These are phyloP conservation scores for Camponotus floridanus DNA, from an alignment of 1,140 invertebrate genomes.

Conservation along the genomic window DNA sequence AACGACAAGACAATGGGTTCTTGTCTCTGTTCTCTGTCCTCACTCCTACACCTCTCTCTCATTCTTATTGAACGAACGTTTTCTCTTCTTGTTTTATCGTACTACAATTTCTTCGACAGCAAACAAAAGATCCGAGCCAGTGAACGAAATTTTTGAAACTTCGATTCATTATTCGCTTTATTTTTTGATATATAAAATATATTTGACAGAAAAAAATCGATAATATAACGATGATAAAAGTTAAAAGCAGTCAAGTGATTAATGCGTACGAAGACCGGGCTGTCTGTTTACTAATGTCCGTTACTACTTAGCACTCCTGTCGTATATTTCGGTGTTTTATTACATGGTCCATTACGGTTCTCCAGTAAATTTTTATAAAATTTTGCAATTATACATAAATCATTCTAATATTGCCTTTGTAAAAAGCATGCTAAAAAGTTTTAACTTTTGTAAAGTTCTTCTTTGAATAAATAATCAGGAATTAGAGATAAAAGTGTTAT, in stretches of 20 bases:
- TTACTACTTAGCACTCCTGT: conserved; percentile 37
- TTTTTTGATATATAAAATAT: conserved; percentile 10
- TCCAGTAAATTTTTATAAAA: neutral
- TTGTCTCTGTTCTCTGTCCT: conserved; percentile 71
- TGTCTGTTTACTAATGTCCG: conserved; percentile 26
- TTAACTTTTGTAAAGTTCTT: conserved; percentile 2
- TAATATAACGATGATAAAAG: conserved; percentile 5
- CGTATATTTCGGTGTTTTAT: neutral
- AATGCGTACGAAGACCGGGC: neutral
- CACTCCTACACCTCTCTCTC: conserved; percentile 52
- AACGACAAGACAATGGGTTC: conserved; percentile 78
- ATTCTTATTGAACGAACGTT: conserved; percentile 41
- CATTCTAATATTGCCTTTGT: neutral
- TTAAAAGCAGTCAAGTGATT: conserved; percentile 44
- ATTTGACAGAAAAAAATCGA: conserved; percentile 32
- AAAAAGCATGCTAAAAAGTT: neutral
- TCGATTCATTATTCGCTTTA: conserved; percentile 54
- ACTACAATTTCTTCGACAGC: conserved; percentile 54
- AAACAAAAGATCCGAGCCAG: conserved; percentile 67
- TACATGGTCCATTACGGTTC: neutral
- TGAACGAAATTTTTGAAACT: conserved; percentile 67
- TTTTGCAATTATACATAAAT: neutral
- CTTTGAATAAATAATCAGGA: neutral
- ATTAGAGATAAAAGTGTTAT: neutral
- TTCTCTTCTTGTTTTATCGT: conserved; percentile 64